phyloP scores from a whole-genome alignment of 2,797 vertebrate species.

The Selene dorsalis region DNA sequence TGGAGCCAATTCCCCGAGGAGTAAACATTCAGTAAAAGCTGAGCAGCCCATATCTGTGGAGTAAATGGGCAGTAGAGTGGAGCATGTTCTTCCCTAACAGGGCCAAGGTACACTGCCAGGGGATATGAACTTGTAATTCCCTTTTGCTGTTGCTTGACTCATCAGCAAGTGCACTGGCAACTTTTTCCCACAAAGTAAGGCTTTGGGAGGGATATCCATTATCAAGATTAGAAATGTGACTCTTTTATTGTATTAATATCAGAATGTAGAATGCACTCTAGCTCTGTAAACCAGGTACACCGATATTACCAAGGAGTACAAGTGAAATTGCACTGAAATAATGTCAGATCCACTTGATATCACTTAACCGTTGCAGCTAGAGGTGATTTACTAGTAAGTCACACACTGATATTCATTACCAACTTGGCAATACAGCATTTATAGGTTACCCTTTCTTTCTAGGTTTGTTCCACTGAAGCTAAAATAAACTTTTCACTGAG shows the following conservation, averaged over 20 bases:
- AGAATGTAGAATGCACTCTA: constrained; percentile 17
- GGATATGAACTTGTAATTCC: constrained; percentile 80
- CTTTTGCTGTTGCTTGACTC: constrained; percentile 66
- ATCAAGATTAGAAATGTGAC: constrained; percentile 42
- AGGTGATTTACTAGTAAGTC: constrained; percentile 47
- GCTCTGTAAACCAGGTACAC: constrained; percentile 12
- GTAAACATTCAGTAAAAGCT: constrained; percentile 85
- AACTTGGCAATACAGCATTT: constrained; percentile 22
- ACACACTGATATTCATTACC: constrained; percentile 22
- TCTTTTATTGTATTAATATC: constrained; percentile 20
- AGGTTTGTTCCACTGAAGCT: constrained; percentile 38
- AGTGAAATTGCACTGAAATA: constrained; percentile 32
- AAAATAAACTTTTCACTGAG: constrained; percentile 41
- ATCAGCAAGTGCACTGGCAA: constrained; percentile 57
- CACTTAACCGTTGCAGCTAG: constrained; percentile 36
- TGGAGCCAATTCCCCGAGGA: constrained; percentile 82
- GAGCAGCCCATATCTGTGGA: constrained; percentile 78
- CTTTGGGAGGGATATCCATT: constrained; percentile 38
- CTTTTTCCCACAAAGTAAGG: constrained; percentile 50
- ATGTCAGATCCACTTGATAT: constrained; percentile 43
- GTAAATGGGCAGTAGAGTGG: constrained; percentile 83
- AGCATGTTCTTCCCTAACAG: constrained; percentile 79
- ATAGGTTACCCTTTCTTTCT: constrained; percentile 16
- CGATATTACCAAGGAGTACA: constrained; percentile 23
- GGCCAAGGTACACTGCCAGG: constrained; percentile 74